Percentiles rank a stretch among this genome's conserved stretches.
These are phyloP conservation scores for Epinephelus lanceolatus DNA, from an alignment of 2,113 vertebrate species.

Conservation along the genomic window DNA sequence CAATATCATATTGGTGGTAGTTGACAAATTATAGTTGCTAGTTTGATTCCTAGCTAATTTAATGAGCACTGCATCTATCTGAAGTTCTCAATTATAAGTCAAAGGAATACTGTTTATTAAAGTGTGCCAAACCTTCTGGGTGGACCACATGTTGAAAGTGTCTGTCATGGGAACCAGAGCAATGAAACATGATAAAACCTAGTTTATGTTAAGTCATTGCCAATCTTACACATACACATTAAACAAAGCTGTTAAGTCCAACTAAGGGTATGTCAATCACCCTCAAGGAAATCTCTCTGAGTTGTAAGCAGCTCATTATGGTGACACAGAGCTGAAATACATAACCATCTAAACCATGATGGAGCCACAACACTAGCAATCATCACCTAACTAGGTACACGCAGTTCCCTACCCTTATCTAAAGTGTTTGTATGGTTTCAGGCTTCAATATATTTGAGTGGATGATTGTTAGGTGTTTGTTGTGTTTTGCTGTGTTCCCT, in stretches of 20 bases:
- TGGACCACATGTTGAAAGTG: background rate
- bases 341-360: conserved; percentile 44
- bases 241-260: conserved; percentile 44
- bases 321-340: conserved; percentile 49
- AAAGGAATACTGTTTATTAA: conserved; percentile 1
- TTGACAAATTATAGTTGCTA: background rate
- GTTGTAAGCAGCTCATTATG: conserved; percentile 58
- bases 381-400: conserved; percentile 33
- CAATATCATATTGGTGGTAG: background rate
- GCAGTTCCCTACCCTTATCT: background rate
- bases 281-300: conserved; percentile 22
- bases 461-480: conserved; percentile 52
- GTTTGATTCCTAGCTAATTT: background rate
- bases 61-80: background rate
- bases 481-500: conserved; percentile 29
- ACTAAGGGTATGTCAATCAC: conserved; percentile 32
- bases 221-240: conserved; percentile 33
- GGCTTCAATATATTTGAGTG: conserved; percentile 56
- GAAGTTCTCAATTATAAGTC: conserved; percentile 17
- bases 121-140: background rate
- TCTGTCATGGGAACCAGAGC: background rate
- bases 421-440: conserved; percentile 39
- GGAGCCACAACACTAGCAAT: conserved; percentile 41
- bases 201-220: conserved; percentile 22
- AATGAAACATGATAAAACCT: conserved; percentile 15